phyloP scores from a whole-genome alignment of 1,140 invertebrate species.

The Drosophila lini region DNA sequence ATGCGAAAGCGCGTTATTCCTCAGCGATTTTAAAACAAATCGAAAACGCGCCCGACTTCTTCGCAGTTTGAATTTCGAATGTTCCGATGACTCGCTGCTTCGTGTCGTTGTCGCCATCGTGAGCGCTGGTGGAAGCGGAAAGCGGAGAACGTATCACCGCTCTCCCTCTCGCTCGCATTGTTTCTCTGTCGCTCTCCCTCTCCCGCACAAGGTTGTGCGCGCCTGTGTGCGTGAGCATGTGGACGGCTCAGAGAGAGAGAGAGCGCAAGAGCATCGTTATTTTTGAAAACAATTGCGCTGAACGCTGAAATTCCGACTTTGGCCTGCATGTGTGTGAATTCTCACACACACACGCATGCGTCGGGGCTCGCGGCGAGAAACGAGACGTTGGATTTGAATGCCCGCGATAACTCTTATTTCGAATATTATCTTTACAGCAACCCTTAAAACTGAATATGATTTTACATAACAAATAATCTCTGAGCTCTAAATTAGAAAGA shows the following conservation, averaged over 20 bases:
- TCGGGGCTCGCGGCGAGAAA: constrained; percentile 10
- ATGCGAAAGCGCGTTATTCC: constrained; percentile 47
- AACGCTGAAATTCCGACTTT: constrained; percentile 56
- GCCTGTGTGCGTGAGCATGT: constrained; percentile 9
- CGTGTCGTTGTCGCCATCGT: constrained; percentile 6
- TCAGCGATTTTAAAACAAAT: constrained; percentile 79
- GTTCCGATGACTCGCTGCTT: constrained; percentile 21
- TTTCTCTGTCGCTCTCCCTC: constrained; percentile 3
- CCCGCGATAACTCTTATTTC: constrained; percentile 46
- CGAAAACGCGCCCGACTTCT: constrained; percentile 63
- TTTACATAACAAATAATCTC: constrained; percentile 35
- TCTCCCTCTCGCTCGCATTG: neutral
- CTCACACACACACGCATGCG: constrained; percentile 40
- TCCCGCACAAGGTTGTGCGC: constrained; percentile 4
- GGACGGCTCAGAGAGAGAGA: constrained; percentile 9
- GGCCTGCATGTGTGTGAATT: constrained; percentile 42
- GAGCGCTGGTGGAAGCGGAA: constrained; percentile 2
- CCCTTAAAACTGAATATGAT: constrained; percentile 47
- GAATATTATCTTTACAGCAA: constrained; percentile 58
- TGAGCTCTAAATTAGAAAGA: constrained; percentile 20
- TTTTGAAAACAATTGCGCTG: constrained; percentile 72
- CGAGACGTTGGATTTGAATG: constrained; percentile 64
- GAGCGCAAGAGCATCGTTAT: constrained; percentile 64
- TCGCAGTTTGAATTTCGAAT: constrained; percentile 59
- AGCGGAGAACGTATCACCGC: constrained; percentile 3